Evolutionary conservation across 2,888 invertebrate genomes (phyloP).

Genomic region (Eudemis profundana): DNA sequence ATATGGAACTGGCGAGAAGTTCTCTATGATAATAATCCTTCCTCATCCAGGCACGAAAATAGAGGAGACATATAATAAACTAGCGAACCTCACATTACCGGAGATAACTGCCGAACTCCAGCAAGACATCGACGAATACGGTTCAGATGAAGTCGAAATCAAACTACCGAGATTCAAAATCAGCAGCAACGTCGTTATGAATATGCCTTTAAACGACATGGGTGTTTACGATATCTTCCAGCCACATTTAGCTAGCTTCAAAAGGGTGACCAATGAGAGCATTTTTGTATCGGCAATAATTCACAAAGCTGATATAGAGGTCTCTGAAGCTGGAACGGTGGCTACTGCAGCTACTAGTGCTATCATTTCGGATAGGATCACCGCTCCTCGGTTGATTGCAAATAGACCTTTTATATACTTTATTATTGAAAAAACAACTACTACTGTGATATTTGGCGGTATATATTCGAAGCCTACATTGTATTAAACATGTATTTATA

Average conservation of each 20-base stretch:
- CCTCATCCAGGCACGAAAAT: slow-evolving; percentile 84
- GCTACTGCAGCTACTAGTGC: slow-evolving; percentile 86
- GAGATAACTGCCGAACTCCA: slow-evolving; percentile 82
- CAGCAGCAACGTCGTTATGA: slow-evolving; percentile 86
- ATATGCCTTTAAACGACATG: slow-evolving; percentile 85
- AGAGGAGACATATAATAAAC: slow-evolving; percentile 78
- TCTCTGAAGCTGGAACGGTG: slow-evolving; percentile 90
- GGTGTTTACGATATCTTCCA: slow-evolving; percentile 89
- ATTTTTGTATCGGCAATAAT: slow-evolving; percentile 87
- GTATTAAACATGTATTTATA: no score
- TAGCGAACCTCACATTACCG: slow-evolving; percentile 77
- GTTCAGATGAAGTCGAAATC: slow-evolving; percentile 86
- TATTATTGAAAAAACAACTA: slow-evolving; percentile 87
- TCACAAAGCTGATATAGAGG: slow-evolving; percentile 90
- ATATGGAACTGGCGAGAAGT: slow-evolving; percentile 84
- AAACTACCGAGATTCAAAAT: slow-evolving; percentile 87
- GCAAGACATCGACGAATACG: slow-evolving; percentile 75
- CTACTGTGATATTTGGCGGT: slow-evolving; percentile 88
- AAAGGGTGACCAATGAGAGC: slow-evolving; percentile 81
- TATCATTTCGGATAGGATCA: slow-evolving; percentile 80
- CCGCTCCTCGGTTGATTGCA: slow-evolving; percentile 86
- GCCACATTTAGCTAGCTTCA: slow-evolving; percentile 81
- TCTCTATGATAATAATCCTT: slow-evolving; percentile 87
- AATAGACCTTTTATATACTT: slow-evolving; percentile 89
- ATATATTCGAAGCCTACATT: slow-evolving; percentile 79